Conservation (phyloP, 1,140 invertebrate species). For the Augochlora pura region DNA sequence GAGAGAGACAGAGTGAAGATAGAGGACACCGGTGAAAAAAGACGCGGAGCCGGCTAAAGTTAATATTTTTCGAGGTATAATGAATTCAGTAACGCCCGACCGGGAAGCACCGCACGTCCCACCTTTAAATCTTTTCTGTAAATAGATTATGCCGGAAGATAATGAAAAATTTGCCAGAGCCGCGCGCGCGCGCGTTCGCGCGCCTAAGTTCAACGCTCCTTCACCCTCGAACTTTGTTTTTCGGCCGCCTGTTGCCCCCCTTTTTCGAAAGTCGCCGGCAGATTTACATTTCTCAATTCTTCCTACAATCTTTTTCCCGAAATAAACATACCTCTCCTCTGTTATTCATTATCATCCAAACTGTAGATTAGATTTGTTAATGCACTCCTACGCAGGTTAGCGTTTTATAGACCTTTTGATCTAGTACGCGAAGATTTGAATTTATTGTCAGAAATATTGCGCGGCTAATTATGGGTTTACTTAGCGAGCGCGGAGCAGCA, state of each 20-base stretch:
- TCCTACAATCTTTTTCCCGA: not conserved
- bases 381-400: no score
- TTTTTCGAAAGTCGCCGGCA: not conserved
- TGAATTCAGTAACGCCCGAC: constrained; percentile 55
- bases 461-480: no score
- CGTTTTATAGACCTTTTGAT: no score
- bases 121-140: constrained; percentile 66
- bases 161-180: constrained; percentile 62
- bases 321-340: no score
- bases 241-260: not conserved
- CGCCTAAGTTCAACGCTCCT: constrained; percentile 48
- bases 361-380: no score
- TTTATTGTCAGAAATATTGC: no score
- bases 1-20: not conserved
- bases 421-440: no score
- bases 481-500: no score
- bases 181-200: constrained; percentile 10
- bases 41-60: constrained; percentile 45
- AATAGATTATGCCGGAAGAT: constrained; percentile 62
- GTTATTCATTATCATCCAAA: no score
- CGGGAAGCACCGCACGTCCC: constrained; percentile 43
- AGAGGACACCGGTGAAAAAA: not conserved
- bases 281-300: not conserved
- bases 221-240: constrained; percentile 40
- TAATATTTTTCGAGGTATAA: constrained; percentile 69